Percentiles rank a stretch among this genome's conserved stretches.
Conservation (phyloP, 1,140 invertebrate genomes). For the Macrobrachium nipponense region DNA sequence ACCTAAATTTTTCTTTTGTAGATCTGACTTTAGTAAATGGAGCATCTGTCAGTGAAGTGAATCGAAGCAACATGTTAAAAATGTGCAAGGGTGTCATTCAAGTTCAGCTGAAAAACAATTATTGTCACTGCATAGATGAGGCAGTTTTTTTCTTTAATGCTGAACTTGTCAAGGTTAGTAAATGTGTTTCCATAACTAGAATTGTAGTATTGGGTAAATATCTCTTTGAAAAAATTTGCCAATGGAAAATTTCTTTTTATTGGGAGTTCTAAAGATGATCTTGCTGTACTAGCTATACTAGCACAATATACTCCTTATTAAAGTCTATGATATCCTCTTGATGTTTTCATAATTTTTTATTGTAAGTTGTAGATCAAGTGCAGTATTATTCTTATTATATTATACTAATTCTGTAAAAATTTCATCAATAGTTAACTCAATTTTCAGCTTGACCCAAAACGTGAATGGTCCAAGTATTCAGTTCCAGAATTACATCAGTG, state of each 20-base stretch:
- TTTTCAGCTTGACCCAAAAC: conserved; percentile 37
- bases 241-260: too few relatives aligned
- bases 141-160: conserved; percentile 7
- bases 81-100: conserved; percentile 6
- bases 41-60: neutral
- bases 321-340: too few relatives aligned
- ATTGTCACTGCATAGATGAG: conserved; percentile 7
- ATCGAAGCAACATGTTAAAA: neutral
- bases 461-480: conserved; percentile 20
- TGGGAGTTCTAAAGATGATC: too few relatives aligned
- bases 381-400: too few relatives aligned
- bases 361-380: neutral
- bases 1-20: too few relatives aligned
- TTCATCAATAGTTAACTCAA: neutral
- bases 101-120: conserved; percentile 7
- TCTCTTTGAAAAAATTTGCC: neutral
- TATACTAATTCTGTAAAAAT: neutral
- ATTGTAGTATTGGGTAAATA: neutral
- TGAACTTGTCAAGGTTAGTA: conserved; percentile 34
- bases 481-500: neutral
- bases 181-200: neutral
- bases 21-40: too few relatives aligned
- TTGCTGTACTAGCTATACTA: too few relatives aligned
- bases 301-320: too few relatives aligned
- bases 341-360: neutral